Evolutionary conservation across 2,797 vertebrate genomes (phyloP).

Genomic region (Masticophis lateralis): DNA sequence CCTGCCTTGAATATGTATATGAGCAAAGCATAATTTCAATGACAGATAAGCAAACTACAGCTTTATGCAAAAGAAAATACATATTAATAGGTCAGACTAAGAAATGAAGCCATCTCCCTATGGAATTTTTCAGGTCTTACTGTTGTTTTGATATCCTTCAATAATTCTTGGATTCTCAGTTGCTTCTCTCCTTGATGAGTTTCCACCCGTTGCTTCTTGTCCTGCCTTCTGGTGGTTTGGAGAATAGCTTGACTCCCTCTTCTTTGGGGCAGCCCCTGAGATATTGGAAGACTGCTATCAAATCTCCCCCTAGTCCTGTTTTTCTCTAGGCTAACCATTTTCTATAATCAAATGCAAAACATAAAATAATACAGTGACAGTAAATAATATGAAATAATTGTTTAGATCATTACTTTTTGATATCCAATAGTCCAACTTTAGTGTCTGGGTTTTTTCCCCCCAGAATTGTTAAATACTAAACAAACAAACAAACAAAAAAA

Average conservation of each 20-base stretch:
- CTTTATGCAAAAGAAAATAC: background rate
- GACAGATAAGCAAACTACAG: background rate
- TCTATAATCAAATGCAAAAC: background rate
- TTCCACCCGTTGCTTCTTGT: background rate
- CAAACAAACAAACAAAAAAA: slow-evolving; percentile 14
- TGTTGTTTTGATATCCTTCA: background rate
- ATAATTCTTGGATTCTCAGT: background rate
- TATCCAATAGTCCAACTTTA: slow-evolving; percentile 45
- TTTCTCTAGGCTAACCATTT: background rate
- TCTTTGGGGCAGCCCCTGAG: background rate
- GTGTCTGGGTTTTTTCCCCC: slow-evolving; percentile 41
- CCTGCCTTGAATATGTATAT: background rate
- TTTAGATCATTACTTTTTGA: slow-evolving; percentile 52
- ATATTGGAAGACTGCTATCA: background rate
- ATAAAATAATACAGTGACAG: background rate
- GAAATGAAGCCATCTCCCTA: background rate
- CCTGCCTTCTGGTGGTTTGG: background rate
- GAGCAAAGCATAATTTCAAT: background rate
- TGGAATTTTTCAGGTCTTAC: background rate
- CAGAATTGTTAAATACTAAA: slow-evolving; percentile 44
- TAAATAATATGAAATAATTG: background rate
- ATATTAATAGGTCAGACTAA: background rate
- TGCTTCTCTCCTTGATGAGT: background rate
- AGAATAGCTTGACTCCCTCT: background rate
- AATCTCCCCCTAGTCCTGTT: background rate